Conservation (phyloP, 2,113 vertebrate genomes). For the Equus przewalskii region DNA sequence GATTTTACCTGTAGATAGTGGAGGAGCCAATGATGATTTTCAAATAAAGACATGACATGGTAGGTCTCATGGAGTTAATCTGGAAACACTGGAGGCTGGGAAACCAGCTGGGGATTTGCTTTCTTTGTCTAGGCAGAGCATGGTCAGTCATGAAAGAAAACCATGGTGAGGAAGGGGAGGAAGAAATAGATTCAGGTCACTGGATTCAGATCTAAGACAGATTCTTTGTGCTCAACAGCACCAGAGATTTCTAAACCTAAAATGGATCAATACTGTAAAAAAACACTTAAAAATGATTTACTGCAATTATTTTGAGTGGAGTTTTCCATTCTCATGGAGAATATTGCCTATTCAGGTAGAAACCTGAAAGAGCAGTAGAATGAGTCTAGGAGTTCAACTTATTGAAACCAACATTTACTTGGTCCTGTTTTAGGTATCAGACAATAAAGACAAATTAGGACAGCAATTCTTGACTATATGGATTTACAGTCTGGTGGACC, state of each 20-base stretch:
- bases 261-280: background rate
- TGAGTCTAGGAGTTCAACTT: background rate
- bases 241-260: background rate
- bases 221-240: background rate
- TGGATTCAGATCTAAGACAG: background rate
- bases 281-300: background rate
- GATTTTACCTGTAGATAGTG: background rate
- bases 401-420: background rate
- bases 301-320: background rate
- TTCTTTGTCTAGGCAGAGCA: background rate
- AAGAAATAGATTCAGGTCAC: background rate
- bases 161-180: background rate
- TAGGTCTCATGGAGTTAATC: background rate
- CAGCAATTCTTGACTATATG: background rate
- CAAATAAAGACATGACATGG: background rate
- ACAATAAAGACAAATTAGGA: background rate
- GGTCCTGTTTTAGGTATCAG: background rate
- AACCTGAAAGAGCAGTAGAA: background rate
- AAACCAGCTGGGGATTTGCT: background rate
- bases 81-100: background rate
- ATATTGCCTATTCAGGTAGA: background rate
- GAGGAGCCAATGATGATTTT: background rate
- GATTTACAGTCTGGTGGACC: background rate
- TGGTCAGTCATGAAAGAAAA: background rate
- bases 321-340: background rate